phyloP scores from a whole-genome alignment of 1,140 invertebrate genomes.

The Dryas iulia region DNA sequence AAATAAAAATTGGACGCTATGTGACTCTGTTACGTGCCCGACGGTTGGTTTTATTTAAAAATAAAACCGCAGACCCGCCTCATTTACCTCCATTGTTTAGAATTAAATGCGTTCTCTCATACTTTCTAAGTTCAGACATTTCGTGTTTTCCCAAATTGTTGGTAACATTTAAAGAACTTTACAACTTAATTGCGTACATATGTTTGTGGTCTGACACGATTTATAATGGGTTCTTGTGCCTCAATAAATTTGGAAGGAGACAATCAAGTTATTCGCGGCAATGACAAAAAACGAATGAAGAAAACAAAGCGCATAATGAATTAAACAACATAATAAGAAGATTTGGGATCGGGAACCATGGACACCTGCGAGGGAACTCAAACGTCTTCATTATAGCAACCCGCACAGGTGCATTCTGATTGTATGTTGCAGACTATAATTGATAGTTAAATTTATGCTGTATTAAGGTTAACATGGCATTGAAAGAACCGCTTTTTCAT shows the following conservation, averaged over 20 bases:
- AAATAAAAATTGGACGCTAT: constrained; percentile 34
- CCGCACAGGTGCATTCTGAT: constrained; percentile 61
- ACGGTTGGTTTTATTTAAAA: constrained; percentile 39
- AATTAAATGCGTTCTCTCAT: constrained; percentile 46
- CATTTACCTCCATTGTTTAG: constrained; percentile 55
- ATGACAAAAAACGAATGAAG: constrained; percentile 59
- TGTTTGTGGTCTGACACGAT: constrained; percentile 70
- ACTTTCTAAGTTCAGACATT: constrained; percentile 14
- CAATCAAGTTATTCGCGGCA: constrained; percentile 67
- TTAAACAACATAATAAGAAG: constrained; percentile 72
- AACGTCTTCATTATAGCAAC: constrained; percentile 73
- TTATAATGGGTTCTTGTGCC: constrained; percentile 62
- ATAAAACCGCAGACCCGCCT: constrained; percentile 32
- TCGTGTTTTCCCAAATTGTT: constrained; percentile 32
- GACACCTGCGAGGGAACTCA: constrained; percentile 69
- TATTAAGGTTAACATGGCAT: neutral
- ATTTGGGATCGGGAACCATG: constrained; percentile 50
- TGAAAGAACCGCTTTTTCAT: neutral
- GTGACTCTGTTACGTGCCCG: constrained; percentile 38
- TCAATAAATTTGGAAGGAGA: constrained; percentile 66
- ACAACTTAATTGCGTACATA: constrained; percentile 77
- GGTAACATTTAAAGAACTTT: constrained; percentile 64
- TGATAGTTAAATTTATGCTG: constrained; percentile 47
- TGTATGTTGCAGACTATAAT: constrained; percentile 40
- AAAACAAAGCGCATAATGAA: constrained; percentile 78